These are phyloP conservation scores for Pentamera pediparva DNA, from an alignment of 53 echinoderm and acorn worm genomes.

Conservation along the genomic window DNA sequence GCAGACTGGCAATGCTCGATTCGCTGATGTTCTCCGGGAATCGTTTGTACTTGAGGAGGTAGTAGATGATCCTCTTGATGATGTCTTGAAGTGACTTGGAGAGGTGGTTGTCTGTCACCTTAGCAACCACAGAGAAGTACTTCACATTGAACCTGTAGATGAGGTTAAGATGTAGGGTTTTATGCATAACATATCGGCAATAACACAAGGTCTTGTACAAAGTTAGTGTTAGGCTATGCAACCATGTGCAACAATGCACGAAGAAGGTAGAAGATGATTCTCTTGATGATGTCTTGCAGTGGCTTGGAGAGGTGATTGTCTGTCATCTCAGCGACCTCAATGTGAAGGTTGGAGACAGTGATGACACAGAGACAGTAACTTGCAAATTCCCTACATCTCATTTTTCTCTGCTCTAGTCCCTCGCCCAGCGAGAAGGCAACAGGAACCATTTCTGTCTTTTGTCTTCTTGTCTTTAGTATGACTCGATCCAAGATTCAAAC, in stretches of 20 bases:
- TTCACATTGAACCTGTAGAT: conserved; percentile 67
- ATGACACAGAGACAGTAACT: too few relatives aligned
- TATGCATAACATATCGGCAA: too few relatives aligned
- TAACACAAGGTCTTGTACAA: too few relatives aligned
- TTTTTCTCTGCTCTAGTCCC: too few relatives aligned
- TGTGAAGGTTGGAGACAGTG: too few relatives aligned
- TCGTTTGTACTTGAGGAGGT: conserved; percentile 73
- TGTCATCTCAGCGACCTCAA: conserved; percentile 50
- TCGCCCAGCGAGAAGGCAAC: too few relatives aligned
- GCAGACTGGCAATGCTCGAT: conserved; percentile 76
- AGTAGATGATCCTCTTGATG: conserved; percentile 60
- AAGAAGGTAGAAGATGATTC: conserved; percentile 72
- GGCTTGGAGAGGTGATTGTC: conserved; percentile 57
- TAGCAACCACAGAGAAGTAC: conserved; percentile 53
- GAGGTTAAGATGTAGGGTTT: neutral
- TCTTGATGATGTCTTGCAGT: conserved; percentile 56
- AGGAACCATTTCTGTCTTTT: too few relatives aligned
- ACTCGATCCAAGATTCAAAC: too few relatives aligned
- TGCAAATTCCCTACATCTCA: too few relatives aligned
- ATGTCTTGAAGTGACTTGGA: conserved; percentile 57
- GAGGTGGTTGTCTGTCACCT: conserved; percentile 60
- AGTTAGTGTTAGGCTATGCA: too few relatives aligned
- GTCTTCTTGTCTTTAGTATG: too few relatives aligned
- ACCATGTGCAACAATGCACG: too few relatives aligned
- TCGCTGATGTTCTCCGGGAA: conserved; percentile 82